These are phyloP conservation scores for Ciconia stormi DNA, from an alignment of 2,113 vertebrate genomes.

Conservation along the genomic window DNA sequence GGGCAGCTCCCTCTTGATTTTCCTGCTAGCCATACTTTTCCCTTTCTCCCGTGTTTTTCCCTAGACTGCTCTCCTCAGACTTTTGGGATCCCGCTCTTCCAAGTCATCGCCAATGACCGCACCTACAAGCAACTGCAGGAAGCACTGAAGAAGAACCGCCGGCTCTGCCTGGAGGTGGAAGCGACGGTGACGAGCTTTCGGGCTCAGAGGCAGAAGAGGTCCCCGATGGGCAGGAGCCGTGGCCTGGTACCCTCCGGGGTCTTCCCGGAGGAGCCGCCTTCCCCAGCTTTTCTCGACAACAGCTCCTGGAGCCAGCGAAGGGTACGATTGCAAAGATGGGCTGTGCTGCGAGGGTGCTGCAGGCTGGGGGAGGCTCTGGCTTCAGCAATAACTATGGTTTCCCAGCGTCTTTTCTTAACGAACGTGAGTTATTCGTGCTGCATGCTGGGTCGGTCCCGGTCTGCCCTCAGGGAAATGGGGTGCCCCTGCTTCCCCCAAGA, in stretches of 20 bases:
- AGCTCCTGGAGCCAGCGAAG: slow-evolving; percentile 77
- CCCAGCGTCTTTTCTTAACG: background rate
- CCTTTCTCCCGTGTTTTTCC: background rate
- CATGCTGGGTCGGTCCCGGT: background rate
- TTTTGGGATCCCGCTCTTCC: slow-evolving; percentile 81
- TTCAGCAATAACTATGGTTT: background rate
- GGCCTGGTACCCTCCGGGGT: background rate
- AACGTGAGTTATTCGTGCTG: background rate
- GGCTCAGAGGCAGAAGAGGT: slow-evolving; percentile 74
- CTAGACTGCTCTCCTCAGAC: slow-evolving; percentile 78
- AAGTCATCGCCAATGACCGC: slow-evolving; percentile 82
- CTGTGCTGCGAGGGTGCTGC: rapidly evolving
- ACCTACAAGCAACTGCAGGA: slow-evolving; percentile 77
- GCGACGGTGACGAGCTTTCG: slow-evolving; percentile 79
- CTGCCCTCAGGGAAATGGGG: background rate
- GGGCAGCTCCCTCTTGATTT: background rate
- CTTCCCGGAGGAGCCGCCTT: slow-evolving; percentile 63
- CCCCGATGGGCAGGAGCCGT: background rate
- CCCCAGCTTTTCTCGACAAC: slow-evolving; percentile 57
- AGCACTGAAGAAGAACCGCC: slow-evolving; percentile 77
- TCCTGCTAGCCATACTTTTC: rapidly evolving
- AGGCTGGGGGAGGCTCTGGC: background rate
- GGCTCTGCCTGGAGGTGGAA: slow-evolving; percentile 85
- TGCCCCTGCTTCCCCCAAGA: background rate
- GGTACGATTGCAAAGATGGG: slow-evolving; percentile 26